phyloP scores from a whole-genome alignment of 2,888 invertebrate genomes.

The Hydraecia micacea region DNA sequence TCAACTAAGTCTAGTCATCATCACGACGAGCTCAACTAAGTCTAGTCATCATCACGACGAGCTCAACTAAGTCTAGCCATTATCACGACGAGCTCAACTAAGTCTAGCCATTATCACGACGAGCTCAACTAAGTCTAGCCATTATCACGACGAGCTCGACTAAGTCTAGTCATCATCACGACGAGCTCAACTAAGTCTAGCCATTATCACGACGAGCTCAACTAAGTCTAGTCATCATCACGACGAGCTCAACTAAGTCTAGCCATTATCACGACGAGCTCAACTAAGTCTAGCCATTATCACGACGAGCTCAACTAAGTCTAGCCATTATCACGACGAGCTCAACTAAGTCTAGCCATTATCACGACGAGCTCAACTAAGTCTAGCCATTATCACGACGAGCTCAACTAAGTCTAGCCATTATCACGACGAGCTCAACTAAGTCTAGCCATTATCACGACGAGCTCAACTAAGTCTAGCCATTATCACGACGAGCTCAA shows the following conservation, averaged over 20 bases:
- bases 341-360: neutral
- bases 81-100: neutral
- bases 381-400: neutral
- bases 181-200: no score
- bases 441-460: neutral
- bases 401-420: neutral
- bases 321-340: neutral
- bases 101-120: neutral
- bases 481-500: neutral
- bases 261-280: neutral
- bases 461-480: neutral
- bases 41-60: neutral
- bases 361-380: neutral
- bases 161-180: neutral
- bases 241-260: neutral
- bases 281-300: neutral
- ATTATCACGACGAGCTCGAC: neutral
- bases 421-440: neutral
- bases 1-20: neutral
- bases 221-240: neutral
- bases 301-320: neutral
- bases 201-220: neutral
- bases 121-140: neutral
- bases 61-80: neutral
- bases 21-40: neutral